Base-by-base conservation (phyloP, 2,797 vertebrate genomes). In the Siniperca obscura region DNA sequence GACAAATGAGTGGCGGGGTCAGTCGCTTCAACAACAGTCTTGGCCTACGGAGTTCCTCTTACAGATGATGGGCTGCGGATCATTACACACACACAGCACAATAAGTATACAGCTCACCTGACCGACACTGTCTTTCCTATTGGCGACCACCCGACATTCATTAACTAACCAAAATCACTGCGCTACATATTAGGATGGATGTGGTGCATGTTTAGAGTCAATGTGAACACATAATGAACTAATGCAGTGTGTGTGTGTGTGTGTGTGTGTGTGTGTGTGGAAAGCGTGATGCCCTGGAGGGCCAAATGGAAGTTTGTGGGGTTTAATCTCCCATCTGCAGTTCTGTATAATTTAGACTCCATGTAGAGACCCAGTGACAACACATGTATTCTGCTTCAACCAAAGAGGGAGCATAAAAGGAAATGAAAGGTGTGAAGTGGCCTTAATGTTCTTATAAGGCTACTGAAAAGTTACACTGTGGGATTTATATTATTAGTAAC, bases 111-210 rank as follows among this genome's bases (percentile, higher is more conserved):
- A 36, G 16, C 42, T 80, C 91, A 81, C 36, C 62, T 87, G 92
- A 92, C 70, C 7, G 3, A 66, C 85, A 55, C 53, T 1, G 10
- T 34, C 85, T 60, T 75, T 70, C 84, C 42, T 5, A 91, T 93
- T 91, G 77, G 70, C 1, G 36, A 84, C 30, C 80, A 65, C 27
- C 67, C 5, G 3, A 80, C 80, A 82, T 46, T 87, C 66, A 93
- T 93, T 91, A 91, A 87, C 90, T 22, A 44, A 80, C 65, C 70
- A 74, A 30, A 68, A 86, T 69, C 64, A 60, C 7, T 3, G 16
- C 38, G 72, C 56, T 46, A 6, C 80, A 62, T 40, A 89, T 85
- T 84, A 86, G 64, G 22, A 65, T 48, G 55, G 19, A 79, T 62
- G 42, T 38, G 13, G 17, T 48, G 61, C 68, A 38, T 25, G 93